A percentile compares a stretch with the other conserved stretches of the same genome.
Conservation (phyloP, 2,797 vertebrate species). For the Staurois parvus region DNA sequence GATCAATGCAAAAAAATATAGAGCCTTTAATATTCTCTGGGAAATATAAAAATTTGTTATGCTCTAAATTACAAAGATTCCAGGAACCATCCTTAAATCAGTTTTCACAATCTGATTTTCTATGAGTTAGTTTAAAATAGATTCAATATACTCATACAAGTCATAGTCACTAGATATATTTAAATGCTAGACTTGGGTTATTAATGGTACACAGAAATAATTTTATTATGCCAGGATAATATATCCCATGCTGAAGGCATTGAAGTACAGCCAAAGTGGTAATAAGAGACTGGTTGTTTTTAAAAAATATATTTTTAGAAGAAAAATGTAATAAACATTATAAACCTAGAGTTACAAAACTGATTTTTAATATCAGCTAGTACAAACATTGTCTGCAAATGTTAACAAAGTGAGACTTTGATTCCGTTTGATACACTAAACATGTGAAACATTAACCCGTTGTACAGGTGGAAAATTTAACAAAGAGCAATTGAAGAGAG, state of each 20-base stretch:
- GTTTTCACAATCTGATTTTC: conserved; percentile 13
- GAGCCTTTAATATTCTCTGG: neutral
- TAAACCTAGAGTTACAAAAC: conserved; percentile 9
- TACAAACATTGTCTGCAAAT: neutral
- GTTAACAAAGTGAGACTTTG: neutral
- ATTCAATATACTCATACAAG: conserved; percentile 13
- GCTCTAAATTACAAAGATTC: neutral
- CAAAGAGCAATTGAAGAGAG: no score
- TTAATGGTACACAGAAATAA: conserved; percentile 36
- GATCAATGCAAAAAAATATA: neutral
- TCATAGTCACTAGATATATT: neutral
- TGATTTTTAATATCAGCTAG: neutral
- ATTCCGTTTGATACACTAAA: neutral
- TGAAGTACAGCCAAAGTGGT: conserved; percentile 27
- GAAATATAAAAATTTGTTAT: neutral
- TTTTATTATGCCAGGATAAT: conserved; percentile 15
- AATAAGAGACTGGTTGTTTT: conserved; percentile 11
- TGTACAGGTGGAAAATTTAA: neutral
- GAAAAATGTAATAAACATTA: neutral
- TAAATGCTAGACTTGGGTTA: neutral
- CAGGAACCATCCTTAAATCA: conserved; percentile 22
- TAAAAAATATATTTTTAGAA: conserved; percentile 8
- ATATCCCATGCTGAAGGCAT: conserved; percentile 25
- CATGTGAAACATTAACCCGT: neutral
- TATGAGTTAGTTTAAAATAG: conserved; percentile 7